Evolutionary conservation across 2,113 vertebrate species (phyloP), one percentile per base, ranked within the genome.

Genomic region (Rhynchomys soricoides): DNA sequence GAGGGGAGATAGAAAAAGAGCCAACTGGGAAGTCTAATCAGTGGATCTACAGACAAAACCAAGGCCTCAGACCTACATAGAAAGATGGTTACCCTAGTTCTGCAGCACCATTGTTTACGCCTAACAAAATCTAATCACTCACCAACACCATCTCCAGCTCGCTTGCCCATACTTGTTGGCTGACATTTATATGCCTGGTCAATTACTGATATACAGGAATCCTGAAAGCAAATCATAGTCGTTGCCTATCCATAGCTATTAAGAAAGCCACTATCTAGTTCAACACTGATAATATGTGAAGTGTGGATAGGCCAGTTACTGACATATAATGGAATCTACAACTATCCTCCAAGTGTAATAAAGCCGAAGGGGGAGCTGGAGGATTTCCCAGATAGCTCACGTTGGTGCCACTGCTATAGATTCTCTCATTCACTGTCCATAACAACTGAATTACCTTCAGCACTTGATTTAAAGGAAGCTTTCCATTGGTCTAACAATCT

Each of bases 51-150:
- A 7, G 75, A 40, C 50, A 94, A 89, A 93, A 26, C 59, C 73
- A 89, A 91, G 48, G 26, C 24, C n/a, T 68, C 73, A 43, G 22
- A 12, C 45, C 17, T n/a, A 29, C 21, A 37, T 3, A 92, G 22
- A 83, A 68, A 95, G 52, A 82, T 6, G n/a, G 15, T 12, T 50
- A 37, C 7, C 26, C 55, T 16, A 50, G 5, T 70, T 77, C 48
- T 19, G 0, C 5, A 81, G 21, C 64, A 22, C 11, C 24, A 34
- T 62, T 26, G 50, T 82, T 16, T 13, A 29, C 7, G 77, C 70
- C 34, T 78, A 83, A 92, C 40, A 73, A 64, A 86, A 90, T 68
- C 16, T 50, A 57, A 64, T 75, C 88, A 91, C 66, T 79, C 86
- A 81, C 59, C 34, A 73, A 64, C 34, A 9, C 66, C 45, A 86